These are phyloP conservation scores for Pithys albifrons DNA, from an alignment of 2,113 vertebrate species.

Conservation along the genomic window DNA sequence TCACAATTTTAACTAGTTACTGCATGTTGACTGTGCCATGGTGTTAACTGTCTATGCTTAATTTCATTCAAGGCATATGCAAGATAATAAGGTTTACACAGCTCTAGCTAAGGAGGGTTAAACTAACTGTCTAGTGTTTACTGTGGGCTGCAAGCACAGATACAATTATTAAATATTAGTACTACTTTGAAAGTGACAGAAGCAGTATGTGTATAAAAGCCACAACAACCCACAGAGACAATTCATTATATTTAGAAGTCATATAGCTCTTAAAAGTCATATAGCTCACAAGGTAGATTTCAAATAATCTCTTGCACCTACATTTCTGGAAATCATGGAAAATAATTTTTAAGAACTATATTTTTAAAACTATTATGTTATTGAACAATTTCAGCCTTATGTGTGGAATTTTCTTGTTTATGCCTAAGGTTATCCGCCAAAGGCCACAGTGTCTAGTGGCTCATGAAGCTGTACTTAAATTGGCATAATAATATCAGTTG, in stretches of 20 bases:
- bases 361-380: background rate
- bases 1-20: background rate
- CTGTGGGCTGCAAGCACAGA: background rate
- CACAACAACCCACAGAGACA: background rate
- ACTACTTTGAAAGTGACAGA: background rate
- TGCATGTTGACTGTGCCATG: background rate
- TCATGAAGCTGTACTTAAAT: background rate
- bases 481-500: background rate
- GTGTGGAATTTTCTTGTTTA: background rate
- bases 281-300: background rate
- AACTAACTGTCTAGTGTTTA: background rate
- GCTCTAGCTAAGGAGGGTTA: background rate
- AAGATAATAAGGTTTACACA: background rate
- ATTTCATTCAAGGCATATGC: background rate
- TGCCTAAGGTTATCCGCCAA: background rate
- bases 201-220: background rate
- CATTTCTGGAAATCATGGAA: background rate
- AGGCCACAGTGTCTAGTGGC: background rate
- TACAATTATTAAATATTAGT: background rate
- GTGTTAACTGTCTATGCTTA: background rate
- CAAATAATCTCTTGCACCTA: background rate
- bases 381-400: background rate
- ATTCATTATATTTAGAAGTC: background rate
- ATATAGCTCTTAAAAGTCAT: background rate
- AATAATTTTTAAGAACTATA: background rate